Conservation (phyloP, 2,113 vertebrate species). For the Arenaria interpres region DNA sequence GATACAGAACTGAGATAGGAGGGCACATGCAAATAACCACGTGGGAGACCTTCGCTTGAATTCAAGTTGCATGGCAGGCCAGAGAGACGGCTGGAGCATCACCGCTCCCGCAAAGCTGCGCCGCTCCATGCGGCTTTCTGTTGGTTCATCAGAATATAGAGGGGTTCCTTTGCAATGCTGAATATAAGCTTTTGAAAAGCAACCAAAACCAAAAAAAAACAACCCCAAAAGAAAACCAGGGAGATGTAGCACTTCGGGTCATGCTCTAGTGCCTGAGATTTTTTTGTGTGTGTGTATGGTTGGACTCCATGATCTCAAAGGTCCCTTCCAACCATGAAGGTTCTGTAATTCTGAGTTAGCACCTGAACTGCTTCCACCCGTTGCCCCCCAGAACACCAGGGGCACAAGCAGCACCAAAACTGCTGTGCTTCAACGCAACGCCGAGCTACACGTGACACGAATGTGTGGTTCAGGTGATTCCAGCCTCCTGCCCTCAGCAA, state of each 20-base stretch:
- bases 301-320: too few relatives aligned
- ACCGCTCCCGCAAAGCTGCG: not conserved
- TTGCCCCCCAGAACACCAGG: not conserved
- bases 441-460: not conserved
- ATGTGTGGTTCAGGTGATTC: not conserved
- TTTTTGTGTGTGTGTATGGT: too few relatives aligned
- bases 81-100: not conserved
- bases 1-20: constrained; percentile 50
- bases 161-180: not conserved
- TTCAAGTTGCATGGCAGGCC: not conserved
- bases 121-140: not conserved
- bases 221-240: not conserved
- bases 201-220: not conserved
- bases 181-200: not conserved
- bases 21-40: not conserved
- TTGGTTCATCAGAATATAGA: not conserved
- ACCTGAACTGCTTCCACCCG: not conserved
- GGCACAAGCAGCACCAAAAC: not conserved
- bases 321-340: too few relatives aligned
- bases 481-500: not conserved
- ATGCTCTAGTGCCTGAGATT: too few relatives aligned
- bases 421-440: not conserved
- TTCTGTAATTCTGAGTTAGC: not conserved
- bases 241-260: too few relatives aligned
- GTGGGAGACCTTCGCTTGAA: not conserved